A percentile compares a stretch with the other conserved stretches of the same genome.
These are phyloP conservation scores for Cololabis saira DNA, from an alignment of 2,113 vertebrate species.

Conservation along the genomic window DNA sequence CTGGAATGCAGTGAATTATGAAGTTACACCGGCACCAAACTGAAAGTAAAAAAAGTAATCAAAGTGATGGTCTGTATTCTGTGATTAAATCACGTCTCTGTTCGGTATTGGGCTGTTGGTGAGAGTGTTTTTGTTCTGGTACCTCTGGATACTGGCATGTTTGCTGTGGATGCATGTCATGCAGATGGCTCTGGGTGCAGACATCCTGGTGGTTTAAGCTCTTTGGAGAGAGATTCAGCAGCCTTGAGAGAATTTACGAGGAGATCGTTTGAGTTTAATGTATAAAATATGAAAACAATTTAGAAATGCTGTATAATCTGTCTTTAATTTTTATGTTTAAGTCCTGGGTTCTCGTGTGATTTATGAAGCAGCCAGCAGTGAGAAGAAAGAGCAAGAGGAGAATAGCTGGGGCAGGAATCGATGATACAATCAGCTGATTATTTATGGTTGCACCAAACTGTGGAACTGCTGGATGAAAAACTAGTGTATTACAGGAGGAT, in stretches of 20 bases:
- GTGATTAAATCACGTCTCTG: conserved; percentile 23
- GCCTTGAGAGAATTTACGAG: background rate
- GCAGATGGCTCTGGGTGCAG: background rate
- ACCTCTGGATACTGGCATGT: background rate
- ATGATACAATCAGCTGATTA: conserved; percentile 71
- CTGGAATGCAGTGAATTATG: conserved; percentile 48
- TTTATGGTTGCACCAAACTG: conserved; percentile 79
- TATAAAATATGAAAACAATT: background rate
- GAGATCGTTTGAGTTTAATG: conserved; percentile 1
- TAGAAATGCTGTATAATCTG: background rate
- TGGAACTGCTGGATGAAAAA: conserved; percentile 50
- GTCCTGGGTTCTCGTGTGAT: conserved; percentile 53
- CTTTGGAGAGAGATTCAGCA: background rate
- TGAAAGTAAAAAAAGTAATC: conserved; percentile 22
- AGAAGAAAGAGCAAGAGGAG: conserved; percentile 26
- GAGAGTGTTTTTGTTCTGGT: conserved; percentile 1
- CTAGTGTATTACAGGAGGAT: conserved; percentile 18
- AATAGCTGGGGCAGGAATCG: conserved; percentile 64
- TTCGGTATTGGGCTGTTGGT: background rate
- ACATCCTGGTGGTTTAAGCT: background rate
- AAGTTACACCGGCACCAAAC: conserved; percentile 30
- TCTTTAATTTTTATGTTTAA: conserved; percentile 43
- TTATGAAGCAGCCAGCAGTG: conserved; percentile 56
- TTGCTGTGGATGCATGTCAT: background rate
- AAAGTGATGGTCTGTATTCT: conserved; percentile 13